Conservation (phyloP, 2,888 invertebrate genomes). For the Macrophya alboannulata region DNA sequence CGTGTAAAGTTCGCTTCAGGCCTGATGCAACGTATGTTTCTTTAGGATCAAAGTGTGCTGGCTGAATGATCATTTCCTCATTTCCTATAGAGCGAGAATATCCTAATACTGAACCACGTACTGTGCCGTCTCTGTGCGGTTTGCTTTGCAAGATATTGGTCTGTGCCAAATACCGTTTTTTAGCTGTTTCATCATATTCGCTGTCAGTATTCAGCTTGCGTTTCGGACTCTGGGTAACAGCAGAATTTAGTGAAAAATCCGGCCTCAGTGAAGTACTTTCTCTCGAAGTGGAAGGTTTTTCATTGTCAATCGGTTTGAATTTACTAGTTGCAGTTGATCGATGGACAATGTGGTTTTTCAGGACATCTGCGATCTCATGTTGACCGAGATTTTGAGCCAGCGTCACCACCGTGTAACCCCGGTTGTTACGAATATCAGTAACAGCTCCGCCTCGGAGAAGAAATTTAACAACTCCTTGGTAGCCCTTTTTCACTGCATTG, state of each 20-base stretch:
- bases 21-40: conserved; percentile 22
- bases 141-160: not conserved
- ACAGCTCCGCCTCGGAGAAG: not conserved
- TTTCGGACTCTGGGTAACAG: not conserved
- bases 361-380: not conserved
- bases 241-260: not conserved
- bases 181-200: not conserved
- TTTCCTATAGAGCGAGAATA: not conserved
- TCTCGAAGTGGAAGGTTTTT: not conserved
- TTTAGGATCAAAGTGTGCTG: not conserved
- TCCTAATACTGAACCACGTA: too few species aligned
- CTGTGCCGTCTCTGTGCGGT: not conserved
- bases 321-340: not conserved
- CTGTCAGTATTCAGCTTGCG: not conserved
- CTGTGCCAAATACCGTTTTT: not conserved
- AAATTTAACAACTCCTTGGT: not conserved
- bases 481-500: not conserved
- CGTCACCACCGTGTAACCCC: not conserved
- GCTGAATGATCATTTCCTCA: not conserved
- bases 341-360: not conserved
- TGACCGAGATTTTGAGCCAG: not conserved
- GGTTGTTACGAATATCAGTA: not conserved
- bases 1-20: conserved; percentile 34
- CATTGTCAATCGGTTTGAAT: not conserved
- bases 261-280: not conserved